phyloP scores from a whole-genome alignment of 2,888 invertebrate genomes.

The Galeruca laticollis region DNA sequence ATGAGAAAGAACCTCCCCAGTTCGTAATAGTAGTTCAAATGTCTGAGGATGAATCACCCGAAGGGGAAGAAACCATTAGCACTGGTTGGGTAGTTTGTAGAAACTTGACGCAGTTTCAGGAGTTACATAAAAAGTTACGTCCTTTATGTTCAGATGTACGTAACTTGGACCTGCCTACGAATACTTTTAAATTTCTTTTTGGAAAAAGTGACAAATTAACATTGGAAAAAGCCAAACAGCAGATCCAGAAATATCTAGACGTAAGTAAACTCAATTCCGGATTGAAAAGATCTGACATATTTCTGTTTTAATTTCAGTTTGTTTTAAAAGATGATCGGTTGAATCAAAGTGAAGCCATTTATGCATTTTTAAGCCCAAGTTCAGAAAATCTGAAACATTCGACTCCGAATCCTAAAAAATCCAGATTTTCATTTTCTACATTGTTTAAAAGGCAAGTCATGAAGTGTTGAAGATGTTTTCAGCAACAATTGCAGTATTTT shows the following conservation, averaged over 20 bases:
- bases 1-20: constrained; percentile 72
- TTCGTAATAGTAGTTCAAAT: constrained; percentile 87
- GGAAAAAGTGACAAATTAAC: constrained; percentile 85
- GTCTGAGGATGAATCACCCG: constrained; percentile 72
- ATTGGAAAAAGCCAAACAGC: constrained; percentile 83
- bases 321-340: constrained; percentile 88
- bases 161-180: constrained; percentile 85
- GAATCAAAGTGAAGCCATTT: constrained; percentile 90
- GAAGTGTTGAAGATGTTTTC: background rate
- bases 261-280: too few species aligned
- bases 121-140: constrained; percentile 85
- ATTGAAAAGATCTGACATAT: too few species aligned
- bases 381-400: constrained; percentile 88
- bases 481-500: background rate
- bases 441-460: constrained; percentile 81
- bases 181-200: constrained; percentile 84
- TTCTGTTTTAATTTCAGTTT: constrained; percentile 71
- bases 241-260: constrained; percentile 88
- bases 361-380: constrained; percentile 92
- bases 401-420: constrained; percentile 84
- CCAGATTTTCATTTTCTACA: constrained; percentile 87
- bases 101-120: constrained; percentile 76
- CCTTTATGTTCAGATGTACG: constrained; percentile 86
- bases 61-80: constrained; percentile 70
- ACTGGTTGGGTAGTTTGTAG: constrained; percentile 78